Percentiles rank a stretch among this genome's conserved stretches.
Conservation (phyloP, 2,797 vertebrate genomes). For the Brotula barbata region DNA sequence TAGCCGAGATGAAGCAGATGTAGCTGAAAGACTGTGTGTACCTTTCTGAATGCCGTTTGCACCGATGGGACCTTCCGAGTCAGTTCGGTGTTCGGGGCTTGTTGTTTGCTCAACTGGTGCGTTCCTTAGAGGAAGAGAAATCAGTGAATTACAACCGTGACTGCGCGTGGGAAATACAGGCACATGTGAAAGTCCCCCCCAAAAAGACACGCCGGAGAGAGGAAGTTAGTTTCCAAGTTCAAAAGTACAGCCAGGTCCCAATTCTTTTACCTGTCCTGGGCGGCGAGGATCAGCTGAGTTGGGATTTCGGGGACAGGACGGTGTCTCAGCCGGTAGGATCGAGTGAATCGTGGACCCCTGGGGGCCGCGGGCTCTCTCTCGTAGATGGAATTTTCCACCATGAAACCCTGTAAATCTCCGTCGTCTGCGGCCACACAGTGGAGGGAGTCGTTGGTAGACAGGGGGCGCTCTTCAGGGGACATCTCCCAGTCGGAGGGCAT, state of each 20-base stretch:
- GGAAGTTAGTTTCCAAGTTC: slow-evolving; percentile 36
- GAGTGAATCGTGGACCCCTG: slow-evolving; percentile 57
- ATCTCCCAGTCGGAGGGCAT: slow-evolving; percentile 62
- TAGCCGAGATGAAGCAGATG: slow-evolving; percentile 65
- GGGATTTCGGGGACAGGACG: slow-evolving; percentile 92
- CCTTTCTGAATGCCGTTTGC: slow-evolving; percentile 73
- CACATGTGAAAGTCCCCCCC: slow-evolving; percentile 15
- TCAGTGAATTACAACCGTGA: slow-evolving; percentile 39
- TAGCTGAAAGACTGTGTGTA: slow-evolving; percentile 68
- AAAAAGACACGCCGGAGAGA: slow-evolving; percentile 30
- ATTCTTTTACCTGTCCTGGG: slow-evolving; percentile 78
- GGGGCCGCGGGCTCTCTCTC: slow-evolving; percentile 34
- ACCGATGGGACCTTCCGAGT: slow-evolving; percentile 62
- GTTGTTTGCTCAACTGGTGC: slow-evolving; percentile 50
- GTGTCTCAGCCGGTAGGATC: slow-evolving; percentile 87
- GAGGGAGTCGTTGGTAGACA: slow-evolving; percentile 35
- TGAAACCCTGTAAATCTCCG: slow-evolving; percentile 77
- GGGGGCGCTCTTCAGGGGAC: slow-evolving; percentile 42
- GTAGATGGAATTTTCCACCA: slow-evolving; percentile 92
- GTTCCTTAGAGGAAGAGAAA: slow-evolving; percentile 66
- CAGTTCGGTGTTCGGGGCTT: slow-evolving; percentile 62
- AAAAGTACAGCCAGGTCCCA: slow-evolving; percentile 5
- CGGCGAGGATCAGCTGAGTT: slow-evolving; percentile 29
- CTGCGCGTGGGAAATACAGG: slow-evolving; percentile 20
- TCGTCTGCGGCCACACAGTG: slow-evolving; percentile 17